Evolutionary conservation across 2,888 invertebrate genomes (phyloP), one percentile per base, ranked within the genome.

Genomic region (Philaethria dido): DNA sequence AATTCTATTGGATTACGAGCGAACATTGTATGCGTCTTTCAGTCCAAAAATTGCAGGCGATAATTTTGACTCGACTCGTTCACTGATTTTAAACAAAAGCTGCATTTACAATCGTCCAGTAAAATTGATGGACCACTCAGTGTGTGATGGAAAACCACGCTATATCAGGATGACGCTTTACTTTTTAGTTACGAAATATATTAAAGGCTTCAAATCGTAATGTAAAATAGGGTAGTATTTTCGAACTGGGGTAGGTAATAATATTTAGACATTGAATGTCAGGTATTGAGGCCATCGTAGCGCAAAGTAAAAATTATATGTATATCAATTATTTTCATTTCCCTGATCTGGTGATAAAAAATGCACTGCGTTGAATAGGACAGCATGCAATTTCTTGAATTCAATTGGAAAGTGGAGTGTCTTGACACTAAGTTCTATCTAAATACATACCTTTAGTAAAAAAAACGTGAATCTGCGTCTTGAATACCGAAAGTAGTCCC

Each of bases 51-150:
- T 59, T 48, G 42, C 50, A 50, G 44, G 20, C 50, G 25, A 60
- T 60, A 65, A 65, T 60, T 65, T 48, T 60, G 29, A 50, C 47
- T 50, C 29, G 50, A 25, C 20, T 29, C 50, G 44, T 44, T 60
- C 42, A 29, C 22, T 55, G 63, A 62, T 67, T 67, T 68, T 25
- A 64, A 59, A 68, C 64, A 64, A 68, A 54, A 64, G 62, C 29
- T 39, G 18, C 29, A 52, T 52, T 59, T 52, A 44, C 63, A 63
- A 63, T 63, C 42, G 57, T 20, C 57, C 33, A 36, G 36, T 44
- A 14, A 62, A 48, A 44, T 50, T 52, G 57, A 59, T 62, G 42
- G 64, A 42, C 42, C 64, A 48, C 64, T 42, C 55, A 45, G 36
- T 36, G 18, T 33, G 45, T 29, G 47, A 20, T 57, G 16, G 25